Base-by-base conservation (phyloP, 1,140 invertebrate genomes). In the Heliconius hewitsoni region DNA sequence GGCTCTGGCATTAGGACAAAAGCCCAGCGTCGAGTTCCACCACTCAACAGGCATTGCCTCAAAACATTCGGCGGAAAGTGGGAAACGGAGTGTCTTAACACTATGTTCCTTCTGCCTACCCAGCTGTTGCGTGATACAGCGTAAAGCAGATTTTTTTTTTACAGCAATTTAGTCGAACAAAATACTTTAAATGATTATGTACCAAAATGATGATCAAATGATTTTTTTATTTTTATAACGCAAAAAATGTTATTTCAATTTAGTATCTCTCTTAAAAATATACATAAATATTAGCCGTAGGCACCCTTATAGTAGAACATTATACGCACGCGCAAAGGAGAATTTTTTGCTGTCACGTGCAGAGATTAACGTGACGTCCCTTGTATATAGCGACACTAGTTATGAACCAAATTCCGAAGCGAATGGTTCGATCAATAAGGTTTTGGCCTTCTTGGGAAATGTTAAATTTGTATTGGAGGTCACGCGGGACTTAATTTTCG, bases 381-480 rank as follows among this genome's bases (percentile, higher is more conserved):
- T 66, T 66, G 60, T 30, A 66, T 30, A 66, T 27, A 66, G 60
- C 60, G 27, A 6, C 60, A 66, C 60, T 66, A 16, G 60, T 76
- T 76, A 76, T 76, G 74, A 57, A 52, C 16, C 71, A 39, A 73
- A 78, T 60, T 78, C 72, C 76, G 71, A 37, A 60, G 23, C 52
- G 55, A 23, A 76, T 76, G 37, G 23, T 34, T 71, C 73, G 78
- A 75, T 79, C 78, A 57, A 79, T 79, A 74, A 75, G 39, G 60
- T 79, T 71, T 60, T 79, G 73, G 78, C 71, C 60, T 60, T 74
- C 73, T 79, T 71, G 78, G 73, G 73, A 71, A 79, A 78, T 78
- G 76, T 42, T 52, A 78, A 75, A 74, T 79, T 74, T 79, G 73
- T 74, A 37, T 75, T 79, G 16, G 37, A 55, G 74, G 50, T 73